Conservation (phyloP, 1,140 invertebrate species). For the Drosophila nasuta region DNA sequence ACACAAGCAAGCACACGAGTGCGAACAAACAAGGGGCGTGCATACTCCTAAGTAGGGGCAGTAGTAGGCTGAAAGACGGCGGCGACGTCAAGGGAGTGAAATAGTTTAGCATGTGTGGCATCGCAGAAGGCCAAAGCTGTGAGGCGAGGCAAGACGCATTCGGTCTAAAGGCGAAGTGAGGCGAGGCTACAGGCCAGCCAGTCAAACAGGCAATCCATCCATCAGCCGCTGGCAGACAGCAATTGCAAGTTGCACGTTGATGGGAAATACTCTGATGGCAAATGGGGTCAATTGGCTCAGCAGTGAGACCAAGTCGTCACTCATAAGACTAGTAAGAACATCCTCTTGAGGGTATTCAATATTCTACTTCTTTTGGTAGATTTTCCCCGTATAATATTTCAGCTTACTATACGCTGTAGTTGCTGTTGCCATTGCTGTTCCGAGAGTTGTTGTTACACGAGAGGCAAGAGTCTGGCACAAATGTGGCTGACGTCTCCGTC, state of each 20-base stretch:
- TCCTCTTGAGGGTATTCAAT: constrained; percentile 2
- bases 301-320: not conserved
- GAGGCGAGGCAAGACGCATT: constrained; percentile 29
- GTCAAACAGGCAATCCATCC: constrained; percentile 81
- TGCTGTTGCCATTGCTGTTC: constrained; percentile 19
- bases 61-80: not conserved
- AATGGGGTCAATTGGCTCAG: not conserved
- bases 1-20: constrained; percentile 63
- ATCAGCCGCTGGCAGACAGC: constrained; percentile 75
- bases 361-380: not conserved
- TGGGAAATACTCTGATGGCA: constrained; percentile 46
- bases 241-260: constrained; percentile 71
- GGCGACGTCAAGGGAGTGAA: constrained; percentile 17
- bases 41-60: not conserved
- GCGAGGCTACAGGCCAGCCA: constrained; percentile 45
- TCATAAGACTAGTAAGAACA: not conserved
- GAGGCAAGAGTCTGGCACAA: constrained; percentile 61
- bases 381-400: constrained; percentile 24
- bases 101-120: constrained; percentile 81
- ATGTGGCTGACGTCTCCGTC: constrained; percentile 65
- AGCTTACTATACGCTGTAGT: not conserved
- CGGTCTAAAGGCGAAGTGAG: not conserved
- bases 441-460: constrained; percentile 49
- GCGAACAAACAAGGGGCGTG: constrained; percentile 78
- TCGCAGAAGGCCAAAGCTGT: constrained; percentile 34